Evolutionary conservation across 1,140 invertebrate genomes (phyloP), one percentile per base, ranked within the genome.

Genomic region (Bombyx mandarina): DNA sequence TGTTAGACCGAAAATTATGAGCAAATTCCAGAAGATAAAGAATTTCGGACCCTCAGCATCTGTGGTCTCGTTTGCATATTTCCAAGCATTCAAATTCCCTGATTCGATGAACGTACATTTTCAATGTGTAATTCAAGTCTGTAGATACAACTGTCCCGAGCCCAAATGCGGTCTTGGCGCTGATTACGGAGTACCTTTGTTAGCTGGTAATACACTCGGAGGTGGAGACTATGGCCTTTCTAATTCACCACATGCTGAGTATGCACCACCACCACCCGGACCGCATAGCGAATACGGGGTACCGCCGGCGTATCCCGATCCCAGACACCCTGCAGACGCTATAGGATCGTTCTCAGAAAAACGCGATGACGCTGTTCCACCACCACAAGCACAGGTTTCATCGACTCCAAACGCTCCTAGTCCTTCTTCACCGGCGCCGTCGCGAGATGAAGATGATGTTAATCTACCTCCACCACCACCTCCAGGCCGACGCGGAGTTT

Each of bases 21-120:
- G 93, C 63, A 94, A 94, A 81, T 98, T 98, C 92, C 95, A 97
- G 66, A 98, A 98, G 87, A 96, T 98, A 62, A 97, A 97, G 88
- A 97, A 98, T 89, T 98, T 98, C 62, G 97, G 96, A 1, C 94
- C 95, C 1, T 96, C 95, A 42, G 97, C 97, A 6, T 97, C 95
- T 0, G 97, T 98, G 0, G 94, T 98, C 1, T 96, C 95, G 52
- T 98, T 97, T 74, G 96, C 97, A 2, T 97, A 98, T 87, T 98
- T 98, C 93, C 95, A 97, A 88, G 96, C 96, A 1, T 98, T 98
- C 89, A 98, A 98, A 84, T 98, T 98, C 92, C 96, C 96, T 0
- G 96, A 98, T 79, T 97, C 95, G 8, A 98, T 98, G 96, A 97
- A 98, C 75, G 96, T 98, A 2, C 96, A 97, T 90, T 98, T 98